Evolutionary conservation across 2,113 vertebrate species (phyloP).

Genomic region (Microcebus lehilahytsara): DNA sequence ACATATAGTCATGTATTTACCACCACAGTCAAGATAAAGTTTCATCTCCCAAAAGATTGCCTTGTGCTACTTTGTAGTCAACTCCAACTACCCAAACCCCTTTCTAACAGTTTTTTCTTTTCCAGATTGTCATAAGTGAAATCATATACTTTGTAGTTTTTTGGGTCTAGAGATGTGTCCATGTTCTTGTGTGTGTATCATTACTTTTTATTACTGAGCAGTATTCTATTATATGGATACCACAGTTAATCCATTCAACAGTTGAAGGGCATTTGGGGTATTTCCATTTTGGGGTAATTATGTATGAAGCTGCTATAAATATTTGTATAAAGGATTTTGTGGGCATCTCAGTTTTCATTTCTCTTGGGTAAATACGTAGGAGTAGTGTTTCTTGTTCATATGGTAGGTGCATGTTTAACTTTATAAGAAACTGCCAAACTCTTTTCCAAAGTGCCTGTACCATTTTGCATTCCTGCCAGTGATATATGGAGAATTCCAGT

Average conservation of each 20-base stretch:
- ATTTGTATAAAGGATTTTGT: slow-evolving; percentile 3
- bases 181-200: neutral
- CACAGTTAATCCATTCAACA: neutral
- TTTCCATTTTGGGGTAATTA: slow-evolving; percentile 6
- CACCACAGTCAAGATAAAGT: neutral
- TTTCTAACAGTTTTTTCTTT: neutral
- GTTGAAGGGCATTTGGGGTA: neutral
- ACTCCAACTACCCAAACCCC: neutral
- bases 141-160: neutral
- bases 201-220: neutral
- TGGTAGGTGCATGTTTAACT: neutral
- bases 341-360: slow-evolving; percentile 6
- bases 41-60: neutral
- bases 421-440: neutral
- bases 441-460: neutral
- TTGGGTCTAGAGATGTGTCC: neutral
- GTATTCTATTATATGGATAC: neutral
- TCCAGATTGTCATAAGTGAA: neutral
- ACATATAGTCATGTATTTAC: neutral
- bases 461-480: neutral
- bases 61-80: neutral
- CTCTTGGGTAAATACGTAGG: slow-evolving; percentile 21
- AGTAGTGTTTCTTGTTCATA: neutral
- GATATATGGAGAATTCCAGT: neutral
- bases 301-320: neutral